Evolutionary conservation across 2,797 vertebrate genomes (phyloP).

Genomic region (Staurois parvus): DNA sequence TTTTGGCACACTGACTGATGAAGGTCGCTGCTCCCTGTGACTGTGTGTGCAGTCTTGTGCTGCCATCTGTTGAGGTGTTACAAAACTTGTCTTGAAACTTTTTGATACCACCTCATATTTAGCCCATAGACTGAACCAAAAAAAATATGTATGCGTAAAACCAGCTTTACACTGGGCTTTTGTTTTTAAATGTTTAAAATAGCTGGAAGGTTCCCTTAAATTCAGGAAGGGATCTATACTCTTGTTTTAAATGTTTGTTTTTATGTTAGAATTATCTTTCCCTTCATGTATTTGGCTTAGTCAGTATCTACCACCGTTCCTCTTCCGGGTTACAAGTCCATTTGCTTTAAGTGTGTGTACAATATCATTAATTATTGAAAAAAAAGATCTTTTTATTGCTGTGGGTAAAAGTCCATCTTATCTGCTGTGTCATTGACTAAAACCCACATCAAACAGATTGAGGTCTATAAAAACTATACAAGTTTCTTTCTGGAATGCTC

Average conservation of each 20-base stretch:
- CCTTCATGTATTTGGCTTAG: not conserved
- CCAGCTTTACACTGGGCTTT: too few species aligned
- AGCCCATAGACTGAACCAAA: too few species aligned
- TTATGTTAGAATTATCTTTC: not conserved
- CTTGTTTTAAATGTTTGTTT: not conserved
- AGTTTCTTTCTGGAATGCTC: constrained; percentile 36
- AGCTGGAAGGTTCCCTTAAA: not conserved
- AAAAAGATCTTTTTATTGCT: constrained; percentile 1
- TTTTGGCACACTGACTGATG: too few species aligned
- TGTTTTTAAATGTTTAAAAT: too few species aligned
- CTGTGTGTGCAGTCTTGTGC: too few species aligned
- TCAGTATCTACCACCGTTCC: not conserved
- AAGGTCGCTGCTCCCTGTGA: too few species aligned
- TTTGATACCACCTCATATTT: too few species aligned
- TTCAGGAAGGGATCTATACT: not conserved
- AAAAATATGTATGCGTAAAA: too few species aligned
- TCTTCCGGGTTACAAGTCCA: not conserved
- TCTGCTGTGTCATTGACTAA: constrained; percentile 40
- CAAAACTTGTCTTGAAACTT: too few species aligned
- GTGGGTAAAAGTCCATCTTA: constrained; percentile 36
- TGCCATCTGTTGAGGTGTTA: too few species aligned
- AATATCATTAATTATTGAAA: not conserved
- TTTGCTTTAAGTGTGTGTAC: not conserved
- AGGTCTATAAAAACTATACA: constrained; percentile 55
- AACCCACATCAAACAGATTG: constrained; percentile 47